phyloP scores from a whole-genome alignment of 1,140 invertebrate genomes.

The Lepeophtheirus salmonis region DNA sequence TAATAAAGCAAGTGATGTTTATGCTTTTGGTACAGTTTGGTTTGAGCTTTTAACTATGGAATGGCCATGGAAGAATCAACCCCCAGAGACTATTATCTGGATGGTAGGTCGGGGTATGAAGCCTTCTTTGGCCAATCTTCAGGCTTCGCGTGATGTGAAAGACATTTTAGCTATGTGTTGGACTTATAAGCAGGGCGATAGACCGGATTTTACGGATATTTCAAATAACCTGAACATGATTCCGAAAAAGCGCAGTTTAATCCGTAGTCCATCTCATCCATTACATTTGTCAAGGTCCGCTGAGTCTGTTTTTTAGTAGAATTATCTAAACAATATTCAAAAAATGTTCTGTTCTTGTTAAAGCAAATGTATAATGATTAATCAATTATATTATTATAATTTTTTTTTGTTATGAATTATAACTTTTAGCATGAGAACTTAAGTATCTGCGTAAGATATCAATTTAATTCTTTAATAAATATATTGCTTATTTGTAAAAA shows the following conservation, averaged over 20 bases:
- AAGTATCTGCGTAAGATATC: too few species aligned
- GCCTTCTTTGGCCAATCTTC: constrained; percentile 76
- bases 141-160: constrained; percentile 90
- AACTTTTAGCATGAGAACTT: background rate
- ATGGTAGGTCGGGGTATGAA: constrained; percentile 92
- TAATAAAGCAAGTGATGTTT: constrained; percentile 74
- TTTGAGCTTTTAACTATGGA: constrained; percentile 90
- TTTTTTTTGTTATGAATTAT: background rate
- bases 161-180: constrained; percentile 94
- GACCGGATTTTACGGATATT: constrained; percentile 72
- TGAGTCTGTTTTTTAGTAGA: constrained; percentile 59
- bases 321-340: background rate
- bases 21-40: constrained; percentile 97
- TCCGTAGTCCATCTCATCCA: constrained; percentile 90
- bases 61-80: constrained; percentile 82
- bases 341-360: background rate
- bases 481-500: background rate
- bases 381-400: background rate
- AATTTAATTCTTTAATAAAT: background rate
- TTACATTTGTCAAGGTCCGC: constrained; percentile 76
- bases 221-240: constrained; percentile 67
- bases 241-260: constrained; percentile 67
- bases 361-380: background rate
- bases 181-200: constrained; percentile 57
- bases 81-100: constrained; percentile 89